A percentile compares a stretch with the other conserved stretches of the same genome.
Conservation (phyloP, 2,888 invertebrate genomes). For the Tiphia femorata region DNA sequence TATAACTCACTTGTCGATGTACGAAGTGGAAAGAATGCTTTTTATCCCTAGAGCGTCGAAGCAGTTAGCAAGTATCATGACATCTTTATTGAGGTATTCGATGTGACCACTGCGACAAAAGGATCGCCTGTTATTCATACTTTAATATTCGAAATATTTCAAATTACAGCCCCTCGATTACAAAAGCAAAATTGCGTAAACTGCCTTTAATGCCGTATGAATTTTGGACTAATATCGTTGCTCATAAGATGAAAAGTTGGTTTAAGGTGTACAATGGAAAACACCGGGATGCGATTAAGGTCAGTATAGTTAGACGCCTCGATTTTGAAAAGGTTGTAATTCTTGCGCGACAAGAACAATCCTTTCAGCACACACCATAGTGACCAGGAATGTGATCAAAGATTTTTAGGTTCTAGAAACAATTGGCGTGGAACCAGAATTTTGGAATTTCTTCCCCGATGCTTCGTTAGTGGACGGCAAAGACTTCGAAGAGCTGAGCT, state of each 20-base stretch:
- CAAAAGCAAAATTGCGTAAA: conserved; percentile 65
- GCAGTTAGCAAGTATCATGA: conserved; percentile 72
- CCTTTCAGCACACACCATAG: neutral
- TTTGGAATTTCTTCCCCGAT: conserved; percentile 71
- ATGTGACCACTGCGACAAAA: too few relatives aligned
- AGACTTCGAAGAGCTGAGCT: conserved; percentile 71
- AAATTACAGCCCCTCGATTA: conserved; percentile 59
- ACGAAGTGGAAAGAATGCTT: conserved; percentile 73
- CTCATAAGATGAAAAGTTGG: conserved; percentile 70
- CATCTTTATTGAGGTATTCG: conserved; percentile 71
- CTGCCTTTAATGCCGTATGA: conserved; percentile 73
- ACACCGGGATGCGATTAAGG: conserved; percentile 62
- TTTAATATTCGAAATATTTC: neutral
- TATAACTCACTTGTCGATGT: conserved; percentile 72
- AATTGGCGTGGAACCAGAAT: conserved; percentile 72
- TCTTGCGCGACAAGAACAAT: neutral
- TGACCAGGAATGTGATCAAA: conserved; percentile 34
- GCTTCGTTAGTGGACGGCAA: conserved; percentile 69
- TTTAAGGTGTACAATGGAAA: conserved; percentile 69
- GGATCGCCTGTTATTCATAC: conserved; percentile 19
- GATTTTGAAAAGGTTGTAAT: neutral
- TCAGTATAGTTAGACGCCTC: conserved; percentile 30
- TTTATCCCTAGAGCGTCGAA: conserved; percentile 72
- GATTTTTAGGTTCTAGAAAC: conserved; percentile 68
- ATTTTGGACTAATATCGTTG: conserved; percentile 72